Conservation (phyloP, 2,113 vertebrate genomes). For the Pluvialis apricaria region DNA sequence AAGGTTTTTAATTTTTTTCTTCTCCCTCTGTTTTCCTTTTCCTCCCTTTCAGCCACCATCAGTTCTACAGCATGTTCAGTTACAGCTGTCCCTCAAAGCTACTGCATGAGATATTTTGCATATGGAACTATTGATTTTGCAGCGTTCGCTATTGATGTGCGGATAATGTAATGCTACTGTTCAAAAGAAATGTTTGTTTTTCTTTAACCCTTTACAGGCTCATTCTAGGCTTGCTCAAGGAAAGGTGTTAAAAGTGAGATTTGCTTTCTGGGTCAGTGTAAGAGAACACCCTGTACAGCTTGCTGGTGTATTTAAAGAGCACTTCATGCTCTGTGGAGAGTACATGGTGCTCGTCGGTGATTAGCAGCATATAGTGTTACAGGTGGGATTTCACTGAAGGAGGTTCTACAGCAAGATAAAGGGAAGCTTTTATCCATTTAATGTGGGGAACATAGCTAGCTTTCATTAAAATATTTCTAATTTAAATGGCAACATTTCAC, state of each 20-base stretch:
- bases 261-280: neutral
- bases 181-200: fast-evolving
- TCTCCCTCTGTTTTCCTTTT: neutral
- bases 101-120: neutral
- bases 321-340: neutral
- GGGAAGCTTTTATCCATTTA: neutral
- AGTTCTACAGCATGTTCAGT: neutral
- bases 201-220: neutral
- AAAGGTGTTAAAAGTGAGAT: neutral
- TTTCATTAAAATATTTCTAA: neutral
- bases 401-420: conserved; percentile 4
- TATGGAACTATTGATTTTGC: neutral
- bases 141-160: neutral
- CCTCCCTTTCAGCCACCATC: neutral
- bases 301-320: neutral
- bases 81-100: neutral
- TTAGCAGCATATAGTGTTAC: neutral
- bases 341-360: neutral
- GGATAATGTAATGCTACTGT: neutral
- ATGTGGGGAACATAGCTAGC: neutral
- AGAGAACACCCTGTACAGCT: conserved; percentile 16
- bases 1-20: neutral
- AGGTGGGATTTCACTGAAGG: neutral
- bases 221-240: neutral
- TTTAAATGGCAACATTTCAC: neutral